Base-by-base conservation (phyloP, 2,113 vertebrate species). In the Oryzias woworae region DNA sequence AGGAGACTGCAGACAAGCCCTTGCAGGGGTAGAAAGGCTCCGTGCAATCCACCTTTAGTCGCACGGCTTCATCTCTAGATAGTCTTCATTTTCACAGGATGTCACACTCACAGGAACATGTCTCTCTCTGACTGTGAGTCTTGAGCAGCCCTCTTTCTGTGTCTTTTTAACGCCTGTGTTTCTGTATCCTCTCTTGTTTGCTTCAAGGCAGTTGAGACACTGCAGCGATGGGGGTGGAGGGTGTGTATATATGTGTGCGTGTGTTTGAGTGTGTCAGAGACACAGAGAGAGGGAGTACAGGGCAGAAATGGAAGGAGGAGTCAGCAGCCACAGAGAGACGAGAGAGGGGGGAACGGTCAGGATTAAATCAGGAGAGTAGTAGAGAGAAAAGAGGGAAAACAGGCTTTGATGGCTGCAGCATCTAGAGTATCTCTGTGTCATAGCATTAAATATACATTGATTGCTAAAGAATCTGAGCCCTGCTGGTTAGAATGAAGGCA, bases 201-300 rank as follows among this genome's bases (percentile, higher is more conserved):
- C 91, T 92, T 84, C 80, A 61, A 92, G 90, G 85, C 91, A 92
- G 92, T 89, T 89, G 89, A 92, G 90, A 93, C 89, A 91, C 91
- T 92, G 91, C 91, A 92, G 92, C 88, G 84, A 87, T 91, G 91
- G 91, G 91, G 92, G 92, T 88, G 90, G 91, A 90, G 88, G 89
- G 88, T 79, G 90, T 87, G 91, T 84, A 88, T 86, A 86, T 87
- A 83, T 90, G 81, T 82, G 82, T 86, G 86, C 66, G 86, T 81
- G 85, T 83, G 85, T 81, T 78, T 77, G 83, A 81, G 80, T 81
- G 86, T 86, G 80, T 85, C 72, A 82, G 84, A 82, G 87, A 87
- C 73, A 44, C 83, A 77, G 82, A 75, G 86, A 80, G 87, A 85
- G 85, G 75, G 83, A 86, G 86, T 73, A 82, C 73, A 78, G 80